phyloP scores from a whole-genome alignment of 2,113 vertebrate species.

The Dasyprocta punctata region DNA sequence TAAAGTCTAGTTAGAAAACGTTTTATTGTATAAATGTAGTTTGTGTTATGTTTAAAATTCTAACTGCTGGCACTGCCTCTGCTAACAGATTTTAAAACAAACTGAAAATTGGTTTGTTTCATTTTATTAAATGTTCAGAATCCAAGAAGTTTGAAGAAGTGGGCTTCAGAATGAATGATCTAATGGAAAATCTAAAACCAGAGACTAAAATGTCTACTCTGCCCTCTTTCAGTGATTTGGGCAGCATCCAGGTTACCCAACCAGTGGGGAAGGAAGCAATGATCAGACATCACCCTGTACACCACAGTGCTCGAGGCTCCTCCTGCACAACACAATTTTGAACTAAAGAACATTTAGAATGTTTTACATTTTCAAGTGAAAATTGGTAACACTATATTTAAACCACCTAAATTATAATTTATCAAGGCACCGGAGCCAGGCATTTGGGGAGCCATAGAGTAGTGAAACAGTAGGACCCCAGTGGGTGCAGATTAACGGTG shows the following conservation, averaged over 20 bases:
- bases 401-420: constrained; percentile 36
- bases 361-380: constrained; percentile 28
- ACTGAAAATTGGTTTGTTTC: neutral
- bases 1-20: constrained; percentile 24
- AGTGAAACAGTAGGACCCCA: neutral
- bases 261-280: neutral
- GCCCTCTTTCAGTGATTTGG: neutral
- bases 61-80: neutral
- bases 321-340: neutral
- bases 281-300: rapidly evolving
- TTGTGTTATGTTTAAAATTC: constrained; percentile 9
- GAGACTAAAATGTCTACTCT: neutral
- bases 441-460: neutral
- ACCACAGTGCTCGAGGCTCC: neutral
- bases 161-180: neutral
- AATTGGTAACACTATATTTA: neutral
- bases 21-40: neutral
- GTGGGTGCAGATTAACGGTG: neutral
- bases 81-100: neutral
- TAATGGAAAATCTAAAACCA: neutral
- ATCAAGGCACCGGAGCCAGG: constrained; percentile 6
- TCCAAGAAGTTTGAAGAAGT: constrained; percentile 22
- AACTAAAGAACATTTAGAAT: neutral
- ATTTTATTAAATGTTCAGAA: constrained; percentile 43
- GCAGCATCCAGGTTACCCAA: neutral